Conservation (phyloP, 1,140 invertebrate species). For the Medauroidea extradentata region DNA sequence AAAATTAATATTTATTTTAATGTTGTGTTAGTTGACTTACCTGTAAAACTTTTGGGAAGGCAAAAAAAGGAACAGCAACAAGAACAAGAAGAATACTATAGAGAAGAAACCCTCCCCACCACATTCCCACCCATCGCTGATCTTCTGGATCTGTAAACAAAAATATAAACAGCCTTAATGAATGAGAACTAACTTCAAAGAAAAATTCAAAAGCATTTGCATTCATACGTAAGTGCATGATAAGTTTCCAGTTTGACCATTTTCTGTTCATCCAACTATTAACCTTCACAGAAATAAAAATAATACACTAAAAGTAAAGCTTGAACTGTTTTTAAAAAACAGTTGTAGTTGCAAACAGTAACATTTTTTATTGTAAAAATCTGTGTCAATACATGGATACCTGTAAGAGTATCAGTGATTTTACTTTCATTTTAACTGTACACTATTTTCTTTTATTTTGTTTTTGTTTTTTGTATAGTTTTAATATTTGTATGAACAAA, state of each 20-base stretch:
- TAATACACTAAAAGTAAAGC: not conserved
- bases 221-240: not conserved
- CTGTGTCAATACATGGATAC: too few species aligned
- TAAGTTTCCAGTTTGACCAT: not conserved
- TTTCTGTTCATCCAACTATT: not conserved
- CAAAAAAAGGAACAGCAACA: constrained; percentile 81
- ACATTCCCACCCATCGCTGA: constrained; percentile 87
- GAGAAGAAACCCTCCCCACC: constrained; percentile 90
- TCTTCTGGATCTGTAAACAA: constrained; percentile 63
- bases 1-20: too few species aligned
- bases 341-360: too few species aligned
- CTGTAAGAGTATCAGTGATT: too few species aligned
- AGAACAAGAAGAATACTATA: constrained; percentile 74
- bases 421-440: too few species aligned
- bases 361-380: too few species aligned
- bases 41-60: constrained; percentile 74
- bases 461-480: too few species aligned
- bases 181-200: not conserved
- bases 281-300: not conserved
- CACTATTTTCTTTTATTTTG: too few species aligned
- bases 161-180: constrained; percentile 1
- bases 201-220: not conserved
- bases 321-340: not conserved
- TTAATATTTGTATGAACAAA: too few species aligned
- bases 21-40: constrained; percentile 23